A percentile compares a stretch with the other conserved stretches of the same genome.
phyloP scores from a whole-genome alignment of 2,113 vertebrate genomes.

The Oenanthe melanoleuca region DNA sequence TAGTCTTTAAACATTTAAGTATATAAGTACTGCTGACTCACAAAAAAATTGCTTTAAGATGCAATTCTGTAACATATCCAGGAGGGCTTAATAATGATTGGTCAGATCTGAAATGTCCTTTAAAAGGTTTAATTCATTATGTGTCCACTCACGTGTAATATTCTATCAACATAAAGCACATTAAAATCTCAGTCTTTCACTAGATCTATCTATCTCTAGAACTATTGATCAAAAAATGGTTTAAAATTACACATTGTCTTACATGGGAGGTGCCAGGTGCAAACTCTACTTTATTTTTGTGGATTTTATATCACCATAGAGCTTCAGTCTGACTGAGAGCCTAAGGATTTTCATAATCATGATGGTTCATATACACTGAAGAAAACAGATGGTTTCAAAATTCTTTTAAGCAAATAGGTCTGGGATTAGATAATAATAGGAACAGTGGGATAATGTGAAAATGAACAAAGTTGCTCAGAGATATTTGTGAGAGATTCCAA shows the following conservation, averaged over 20 bases:
- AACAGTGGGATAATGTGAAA: not conserved
- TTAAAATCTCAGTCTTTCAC: not conserved
- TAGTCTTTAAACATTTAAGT: not conserved
- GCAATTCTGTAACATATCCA: not conserved
- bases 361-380: not conserved
- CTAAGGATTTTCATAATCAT: not conserved
- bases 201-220: not conserved
- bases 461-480: not conserved
- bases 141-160: not conserved
- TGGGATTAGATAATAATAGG: not conserved
- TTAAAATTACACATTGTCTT: not conserved
- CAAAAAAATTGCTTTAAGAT: not conserved
- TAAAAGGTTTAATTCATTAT: not conserved
- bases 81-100: not conserved
- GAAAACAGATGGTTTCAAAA: not conserved
- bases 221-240: not conserved
- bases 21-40: not conserved
- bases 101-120: not conserved
- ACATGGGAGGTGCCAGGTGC: not conserved
- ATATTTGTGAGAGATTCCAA: not conserved
- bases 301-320: not conserved
- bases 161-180: not conserved
- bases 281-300: not conserved
- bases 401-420: not conserved
- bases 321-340: not conserved